Conservation (phyloP, 2,797 vertebrate genomes). For the Esox masquinongy region DNA sequence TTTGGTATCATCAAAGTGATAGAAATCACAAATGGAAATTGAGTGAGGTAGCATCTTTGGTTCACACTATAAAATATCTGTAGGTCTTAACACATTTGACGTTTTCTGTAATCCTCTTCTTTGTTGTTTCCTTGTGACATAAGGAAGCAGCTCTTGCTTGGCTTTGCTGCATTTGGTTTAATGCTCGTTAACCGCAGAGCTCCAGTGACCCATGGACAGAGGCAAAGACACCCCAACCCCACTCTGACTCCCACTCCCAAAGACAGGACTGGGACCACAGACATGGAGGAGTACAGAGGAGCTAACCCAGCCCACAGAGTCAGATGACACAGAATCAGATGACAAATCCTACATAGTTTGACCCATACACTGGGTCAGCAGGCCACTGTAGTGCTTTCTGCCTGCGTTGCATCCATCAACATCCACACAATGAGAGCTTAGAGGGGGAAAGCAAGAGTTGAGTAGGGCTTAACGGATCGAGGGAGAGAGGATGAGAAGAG, state of each 20-base stretch:
- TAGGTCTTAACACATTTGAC: constrained; percentile 86
- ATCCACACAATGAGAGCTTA: background rate
- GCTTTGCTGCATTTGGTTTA: constrained; percentile 78
- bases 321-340: constrained; percentile 40
- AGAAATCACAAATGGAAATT: constrained; percentile 99
- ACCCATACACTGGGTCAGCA: constrained; percentile 53
- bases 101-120: constrained; percentile 57
- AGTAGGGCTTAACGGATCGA: background rate
- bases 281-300: constrained; percentile 50
- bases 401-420: constrained; percentile 84
- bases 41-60: constrained; percentile 99
- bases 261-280: background rate
- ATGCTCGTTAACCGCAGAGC: constrained; percentile 71
- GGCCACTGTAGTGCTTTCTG: constrained; percentile 91
- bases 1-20: constrained; percentile 99
- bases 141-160: constrained; percentile 85
- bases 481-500: background rate
- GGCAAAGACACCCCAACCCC: background rate
- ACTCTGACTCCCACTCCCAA: constrained; percentile 27
- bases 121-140: constrained; percentile 68
- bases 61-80: constrained; percentile 98
- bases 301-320: constrained; percentile 81
- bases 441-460: constrained; percentile 49
- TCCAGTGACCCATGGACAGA: background rate
- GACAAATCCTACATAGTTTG: constrained; percentile 66